These are phyloP conservation scores for Muscicapa adusta DNA, from an alignment of 2,113 vertebrate genomes.

Conservation along the genomic window DNA sequence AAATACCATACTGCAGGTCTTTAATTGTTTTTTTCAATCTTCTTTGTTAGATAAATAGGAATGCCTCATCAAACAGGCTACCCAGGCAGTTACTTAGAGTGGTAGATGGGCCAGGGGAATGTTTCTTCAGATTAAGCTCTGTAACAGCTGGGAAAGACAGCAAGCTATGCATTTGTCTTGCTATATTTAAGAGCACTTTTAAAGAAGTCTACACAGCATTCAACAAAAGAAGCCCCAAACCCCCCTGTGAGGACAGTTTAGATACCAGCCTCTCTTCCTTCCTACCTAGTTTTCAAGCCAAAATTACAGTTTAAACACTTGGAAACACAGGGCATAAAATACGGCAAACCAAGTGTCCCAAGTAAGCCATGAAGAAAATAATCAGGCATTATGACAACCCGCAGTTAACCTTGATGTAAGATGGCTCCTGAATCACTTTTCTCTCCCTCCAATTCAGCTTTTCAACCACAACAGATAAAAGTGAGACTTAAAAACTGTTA, in stretches of 20 bases:
- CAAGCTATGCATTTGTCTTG: neutral
- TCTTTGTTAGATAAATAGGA: neutral
- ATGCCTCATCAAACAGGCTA: neutral
- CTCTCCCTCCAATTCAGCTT: neutral
- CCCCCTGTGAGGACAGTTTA: accelerated
- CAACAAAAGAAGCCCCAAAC: neutral
- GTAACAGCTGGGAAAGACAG: neutral
- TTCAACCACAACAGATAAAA: neutral
- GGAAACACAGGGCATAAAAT: neutral
- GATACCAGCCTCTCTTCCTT: neutral
- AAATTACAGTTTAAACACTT: neutral
- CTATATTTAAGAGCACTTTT: neutral
- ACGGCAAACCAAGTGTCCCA: neutral
- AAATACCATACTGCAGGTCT: neutral
- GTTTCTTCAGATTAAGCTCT: neutral
- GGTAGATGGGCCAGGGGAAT: neutral
- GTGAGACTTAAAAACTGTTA: neutral
- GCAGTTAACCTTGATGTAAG: neutral
- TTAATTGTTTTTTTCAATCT: neutral
- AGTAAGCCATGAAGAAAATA: neutral
- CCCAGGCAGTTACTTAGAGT: neutral
- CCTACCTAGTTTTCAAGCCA: neutral
- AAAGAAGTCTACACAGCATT: neutral
- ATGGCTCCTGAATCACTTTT: neutral
- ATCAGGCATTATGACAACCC: neutral